Evolutionary conservation across 2,888 invertebrate species (phyloP).

Genomic region (Endotricha flammealis): DNA sequence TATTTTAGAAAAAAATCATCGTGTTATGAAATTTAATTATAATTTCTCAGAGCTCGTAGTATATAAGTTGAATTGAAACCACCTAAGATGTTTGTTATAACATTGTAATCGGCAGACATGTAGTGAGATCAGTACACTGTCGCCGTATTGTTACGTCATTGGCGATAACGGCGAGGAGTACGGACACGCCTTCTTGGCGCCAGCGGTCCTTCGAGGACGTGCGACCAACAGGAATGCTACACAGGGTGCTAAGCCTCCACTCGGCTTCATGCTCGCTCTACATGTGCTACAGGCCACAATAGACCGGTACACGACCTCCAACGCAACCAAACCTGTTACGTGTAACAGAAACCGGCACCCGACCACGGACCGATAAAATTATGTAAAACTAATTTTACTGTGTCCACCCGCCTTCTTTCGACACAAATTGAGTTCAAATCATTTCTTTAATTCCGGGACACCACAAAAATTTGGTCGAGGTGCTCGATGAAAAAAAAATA

Average conservation of each 20-base stretch:
- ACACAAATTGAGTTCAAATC: constrained; percentile 21
- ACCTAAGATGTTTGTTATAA: too few relatives aligned
- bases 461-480: constrained; percentile 43
- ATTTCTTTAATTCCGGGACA: constrained; percentile 40
- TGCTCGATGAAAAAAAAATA: constrained; percentile 51
- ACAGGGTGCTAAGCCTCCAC: constrained; percentile 48
- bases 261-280: constrained; percentile 53
- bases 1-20: constrained; percentile 23
- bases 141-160: constrained; percentile 63
- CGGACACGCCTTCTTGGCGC: constrained; percentile 72
- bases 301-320: constrained; percentile 72
- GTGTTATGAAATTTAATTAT: not conserved
- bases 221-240: constrained; percentile 57
- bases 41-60: not conserved
- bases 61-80: too few relatives aligned
- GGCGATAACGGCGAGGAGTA: constrained; percentile 56
- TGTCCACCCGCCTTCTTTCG: constrained; percentile 9
- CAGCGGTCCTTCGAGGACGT: constrained; percentile 61
- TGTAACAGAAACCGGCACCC: constrained; percentile 55
- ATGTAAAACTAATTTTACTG: constrained; percentile 30
- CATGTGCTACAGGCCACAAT: constrained; percentile 68
- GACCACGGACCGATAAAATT: constrained; percentile 37
- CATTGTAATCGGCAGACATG: constrained; percentile 27
- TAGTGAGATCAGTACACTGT: constrained; percentile 20
- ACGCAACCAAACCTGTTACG: constrained; percentile 74